These are phyloP conservation scores for Acanthopagrus latus DNA, from an alignment of 2,797 vertebrate species.

Conservation along the genomic window DNA sequence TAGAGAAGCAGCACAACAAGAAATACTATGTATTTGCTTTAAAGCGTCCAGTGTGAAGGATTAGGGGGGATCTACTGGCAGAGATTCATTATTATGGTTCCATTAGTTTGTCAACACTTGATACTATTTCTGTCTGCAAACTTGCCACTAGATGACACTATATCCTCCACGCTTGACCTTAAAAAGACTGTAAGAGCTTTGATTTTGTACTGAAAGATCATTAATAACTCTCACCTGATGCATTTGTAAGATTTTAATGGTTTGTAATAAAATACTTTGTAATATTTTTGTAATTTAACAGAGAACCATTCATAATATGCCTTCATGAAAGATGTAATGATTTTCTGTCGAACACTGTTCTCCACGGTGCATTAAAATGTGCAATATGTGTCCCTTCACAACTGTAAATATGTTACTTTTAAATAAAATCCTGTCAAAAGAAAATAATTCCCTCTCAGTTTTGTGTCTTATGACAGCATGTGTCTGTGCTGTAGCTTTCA, in stretches of 20 bases:
- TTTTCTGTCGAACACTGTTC: constrained; percentile 7
- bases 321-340: not conserved
- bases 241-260: not conserved
- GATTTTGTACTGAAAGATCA: constrained; percentile 18
- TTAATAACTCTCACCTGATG: not conserved
- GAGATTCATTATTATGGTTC: too few species aligned
- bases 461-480: not conserved
- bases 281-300: constrained; percentile 32
- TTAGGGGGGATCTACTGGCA: too few species aligned
- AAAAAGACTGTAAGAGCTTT: not conserved
- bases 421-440: constrained; percentile 42
- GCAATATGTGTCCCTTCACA: constrained; percentile 34
- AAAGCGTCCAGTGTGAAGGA: too few species aligned
- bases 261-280: constrained; percentile 29
- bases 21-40: not conserved
- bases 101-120: too few species aligned
- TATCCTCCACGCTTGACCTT: not conserved
- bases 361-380: constrained; percentile 7
- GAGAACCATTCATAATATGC: constrained; percentile 14
- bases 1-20: constrained; percentile 42
- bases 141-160: too few species aligned
- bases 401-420: constrained; percentile 51
- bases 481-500: constrained; percentile 1
- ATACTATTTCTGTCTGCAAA: too few species aligned
- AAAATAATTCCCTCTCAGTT: not conserved